Percentiles rank a stretch among this genome's conserved stretches.
Evolutionary conservation across 2,113 vertebrate species (phyloP).

Genomic region (Podarcis muralis): DNA sequence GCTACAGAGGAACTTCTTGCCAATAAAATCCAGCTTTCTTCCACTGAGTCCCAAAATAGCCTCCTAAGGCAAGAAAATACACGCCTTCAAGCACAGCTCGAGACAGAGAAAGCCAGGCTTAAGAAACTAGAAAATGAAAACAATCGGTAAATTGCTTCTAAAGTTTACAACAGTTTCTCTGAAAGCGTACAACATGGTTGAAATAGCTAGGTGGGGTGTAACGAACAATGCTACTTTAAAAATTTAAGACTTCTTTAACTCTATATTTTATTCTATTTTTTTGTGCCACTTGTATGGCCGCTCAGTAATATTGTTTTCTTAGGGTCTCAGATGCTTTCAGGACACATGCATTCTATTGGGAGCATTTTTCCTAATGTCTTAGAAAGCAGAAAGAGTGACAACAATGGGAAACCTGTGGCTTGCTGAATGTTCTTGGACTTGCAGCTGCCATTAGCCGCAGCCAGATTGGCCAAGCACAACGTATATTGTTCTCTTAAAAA

Average conservation of each 20-base stretch:
- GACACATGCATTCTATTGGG: background rate
- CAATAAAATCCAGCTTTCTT: slow-evolving; percentile 86
- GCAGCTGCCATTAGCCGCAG: too few species aligned
- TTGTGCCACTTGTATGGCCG: background rate
- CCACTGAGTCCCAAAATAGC: slow-evolving; percentile 92
- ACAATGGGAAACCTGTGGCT: too few species aligned
- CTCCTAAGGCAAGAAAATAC: slow-evolving; percentile 91
- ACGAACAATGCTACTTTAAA: background rate
- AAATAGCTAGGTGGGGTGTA: background rate
- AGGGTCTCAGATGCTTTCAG: background rate
- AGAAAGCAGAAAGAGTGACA: too few species aligned
- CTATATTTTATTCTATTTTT: background rate
- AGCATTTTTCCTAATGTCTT: background rate
- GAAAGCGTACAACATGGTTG: background rate
- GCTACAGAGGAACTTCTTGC: slow-evolving; percentile 89
- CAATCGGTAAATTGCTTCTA: slow-evolving; percentile 79
- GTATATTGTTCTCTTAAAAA: background rate
- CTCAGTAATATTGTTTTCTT: background rate
- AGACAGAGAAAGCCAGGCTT: slow-evolving; percentile 84
- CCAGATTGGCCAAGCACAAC: background rate
- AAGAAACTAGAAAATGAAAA: slow-evolving; percentile 92
- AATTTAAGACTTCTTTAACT: background rate
- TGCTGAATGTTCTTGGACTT: too few species aligned
- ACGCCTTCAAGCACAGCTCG: slow-evolving; percentile 85
- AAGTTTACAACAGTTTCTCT: background rate